Evolutionary conservation across 2,888 invertebrate genomes (phyloP).

Genomic region (Xestia sexstrigata): DNA sequence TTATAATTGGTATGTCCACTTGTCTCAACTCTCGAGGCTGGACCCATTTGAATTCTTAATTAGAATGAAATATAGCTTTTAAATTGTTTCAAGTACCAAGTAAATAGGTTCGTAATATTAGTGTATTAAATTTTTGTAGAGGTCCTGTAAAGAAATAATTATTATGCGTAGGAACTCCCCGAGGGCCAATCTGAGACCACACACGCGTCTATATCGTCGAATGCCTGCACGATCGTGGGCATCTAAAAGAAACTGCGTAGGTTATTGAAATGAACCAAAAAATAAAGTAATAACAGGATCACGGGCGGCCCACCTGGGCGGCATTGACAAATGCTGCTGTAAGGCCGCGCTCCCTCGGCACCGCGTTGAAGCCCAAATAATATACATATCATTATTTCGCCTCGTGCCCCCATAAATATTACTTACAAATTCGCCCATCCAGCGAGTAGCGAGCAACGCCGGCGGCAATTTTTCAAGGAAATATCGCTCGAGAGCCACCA

Average conservation of each 20-base stretch:
- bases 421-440: conserved; percentile 84
- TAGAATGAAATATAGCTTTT: conserved; percentile 44
- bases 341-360: conserved; percentile 76
- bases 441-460: conserved; percentile 71
- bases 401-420: conserved; percentile 86
- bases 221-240: conserved; percentile 65
- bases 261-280: conserved; percentile 83
- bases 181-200: conserved; percentile 56
- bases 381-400: conserved; percentile 88
- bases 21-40: conserved; percentile 39
- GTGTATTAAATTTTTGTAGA: conserved; percentile 17
- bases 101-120: conserved; percentile 18
- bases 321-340: conserved; percentile 87
- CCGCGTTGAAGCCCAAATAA: conserved; percentile 83
- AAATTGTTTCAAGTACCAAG: conserved; percentile 35
- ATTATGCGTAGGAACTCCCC: conserved; percentile 37
- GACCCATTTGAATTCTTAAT: conserved; percentile 57
- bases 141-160: conserved; percentile 30
- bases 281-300: conserved; percentile 85
- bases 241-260: conserved; percentile 74
- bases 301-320: conserved; percentile 84
- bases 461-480: conserved; percentile 84
- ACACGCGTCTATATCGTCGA: conserved; percentile 61
- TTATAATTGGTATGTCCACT: conserved; percentile 70
- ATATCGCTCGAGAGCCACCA: conserved; percentile 73